Base-by-base conservation (phyloP, 1,140 invertebrate genomes). In the Linepithema humile region DNA sequence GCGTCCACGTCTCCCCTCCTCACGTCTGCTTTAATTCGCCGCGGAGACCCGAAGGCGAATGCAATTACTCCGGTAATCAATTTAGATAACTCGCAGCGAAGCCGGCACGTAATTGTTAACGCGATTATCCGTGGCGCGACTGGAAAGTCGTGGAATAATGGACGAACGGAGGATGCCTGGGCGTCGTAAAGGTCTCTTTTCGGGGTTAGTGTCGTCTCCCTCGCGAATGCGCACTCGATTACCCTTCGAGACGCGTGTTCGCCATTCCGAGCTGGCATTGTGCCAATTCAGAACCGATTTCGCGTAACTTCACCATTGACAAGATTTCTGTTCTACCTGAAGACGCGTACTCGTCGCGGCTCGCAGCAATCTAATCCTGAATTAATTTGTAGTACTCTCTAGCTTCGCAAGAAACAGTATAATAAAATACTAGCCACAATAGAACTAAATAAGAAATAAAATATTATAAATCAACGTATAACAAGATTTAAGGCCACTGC, bases 51-150 rank as follows among this genome's bases (percentile, higher is more conserved):
- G 73, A 73, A 64, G 69, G 83, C 82, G 88, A 91, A 91, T 88
- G 89, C 86, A 92, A 91, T 91, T 92, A 91, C 86, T 69, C 73
- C 74, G 59, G 70, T 88, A 91, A 92, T 92, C 90, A 91, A 92
- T 91, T 92, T 90, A 86, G 90, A 92, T 91, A 91, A 92, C 87
- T 89, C 83, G 82, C 84, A 77, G 84, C 48, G 80, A 90, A 90
- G 88, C 88, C 84, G 90, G 72, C 85, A 84, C 80, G 83, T 89
- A 92, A 92, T 91, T 91, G 90, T 85, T 90, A 83, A 91, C 80
- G 57, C 67, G 83, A 91, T 91, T 91, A 91, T 65, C 67, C 72
- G 73, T 48, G 59, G 65, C 70, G 64, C 55, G 74, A 60, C 77
- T 57, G 32, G 69, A 70, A 78, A 85, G 55, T 87, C 70, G 86